phyloP scores from a whole-genome alignment of 2,797 vertebrate genomes.

The Hafferia zeledoni region DNA sequence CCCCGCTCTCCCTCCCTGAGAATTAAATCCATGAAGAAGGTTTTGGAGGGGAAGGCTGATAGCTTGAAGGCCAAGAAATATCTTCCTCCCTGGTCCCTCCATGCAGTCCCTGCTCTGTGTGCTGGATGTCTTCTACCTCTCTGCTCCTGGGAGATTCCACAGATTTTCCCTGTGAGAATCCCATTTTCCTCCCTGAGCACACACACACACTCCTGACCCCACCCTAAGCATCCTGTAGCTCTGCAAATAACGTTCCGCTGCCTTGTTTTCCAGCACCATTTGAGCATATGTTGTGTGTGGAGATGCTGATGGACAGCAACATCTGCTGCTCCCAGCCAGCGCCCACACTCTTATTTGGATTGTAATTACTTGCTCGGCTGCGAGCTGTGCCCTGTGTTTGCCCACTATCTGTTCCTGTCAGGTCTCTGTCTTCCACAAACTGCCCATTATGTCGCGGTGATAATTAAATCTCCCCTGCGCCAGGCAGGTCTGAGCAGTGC shows the following conservation, averaged over 20 bases:
- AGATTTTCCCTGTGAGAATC: background rate
- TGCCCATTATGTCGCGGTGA: background rate
- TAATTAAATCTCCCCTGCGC: background rate
- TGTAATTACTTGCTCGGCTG: background rate
- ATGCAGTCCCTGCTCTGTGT: rapidly evolving
- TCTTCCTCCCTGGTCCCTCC: background rate
- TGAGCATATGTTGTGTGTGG: background rate
- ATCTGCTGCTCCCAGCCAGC: constrained; percentile 23
- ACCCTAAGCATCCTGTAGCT: background rate
- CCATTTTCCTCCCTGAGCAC: background rate
- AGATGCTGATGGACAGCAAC: background rate
- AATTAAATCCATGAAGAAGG: background rate
- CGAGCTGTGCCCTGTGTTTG: background rate
- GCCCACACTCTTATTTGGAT: background rate
- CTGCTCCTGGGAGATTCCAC: background rate
- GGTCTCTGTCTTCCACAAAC: background rate
- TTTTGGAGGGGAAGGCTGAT: background rate
- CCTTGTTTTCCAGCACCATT: background rate
- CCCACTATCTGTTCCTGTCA: constrained; percentile 16
- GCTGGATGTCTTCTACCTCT: background rate
- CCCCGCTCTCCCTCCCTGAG: background rate
- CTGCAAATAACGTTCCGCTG: background rate
- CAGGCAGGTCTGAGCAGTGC: background rate
- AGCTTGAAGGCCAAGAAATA: background rate
- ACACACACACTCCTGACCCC: no score